Evolutionary conservation across 64 coral and sea anemone species (phyloP), one percentile per base, ranked within the genome.

Genomic region (Montipora efflorescens): DNA sequence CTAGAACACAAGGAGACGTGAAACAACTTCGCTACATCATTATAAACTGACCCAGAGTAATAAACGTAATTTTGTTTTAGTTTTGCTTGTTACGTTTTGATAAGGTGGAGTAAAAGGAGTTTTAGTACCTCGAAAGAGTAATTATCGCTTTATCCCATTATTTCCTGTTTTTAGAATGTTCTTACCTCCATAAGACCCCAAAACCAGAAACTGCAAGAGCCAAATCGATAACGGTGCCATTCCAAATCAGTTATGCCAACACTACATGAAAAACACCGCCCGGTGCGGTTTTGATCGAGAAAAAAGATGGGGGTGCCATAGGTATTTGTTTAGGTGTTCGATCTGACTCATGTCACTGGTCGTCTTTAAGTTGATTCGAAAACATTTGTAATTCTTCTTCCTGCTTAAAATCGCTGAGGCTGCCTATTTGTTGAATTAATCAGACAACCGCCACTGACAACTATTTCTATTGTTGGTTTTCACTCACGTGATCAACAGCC

Each of bases 101-200:
- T 57, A 8, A 57, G 53, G 28, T 36, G 1, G 28, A 36, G 28
- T 36, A 36, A 1, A 36, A 36, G 28, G 28, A 36, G 28, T 36
- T 36, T 36, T 36, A 36, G 28, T 36, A 0, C 53, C 53, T 8
- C 6, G 53, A 14, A 64, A 64, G 13, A 64, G 14, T 12, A 64
- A 64, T 12, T 14, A 64, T 64, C 59, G 9, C 59, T 14, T 12
- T 1, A 64, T 64, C 59, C 10, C 9, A 14, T 64, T 64, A 15
- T 64, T 12, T 64, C 14, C 59, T 64, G 13, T 0, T 64, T 64
- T 82, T 23, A 18, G 28, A 81, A 20, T 4, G 1, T 62, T 36
- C 58, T 82, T 82, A 82, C 80, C 80, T 82, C 80, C 80, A 82
- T 16, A 82, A 64, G 3, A 13, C 66, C 3, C 28, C 21, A 82